A percentile compares a stretch with the other conserved stretches of the same genome.
phyloP scores from a whole-genome alignment of 1,140 invertebrate species.

The Probaryconus sp. region DNA sequence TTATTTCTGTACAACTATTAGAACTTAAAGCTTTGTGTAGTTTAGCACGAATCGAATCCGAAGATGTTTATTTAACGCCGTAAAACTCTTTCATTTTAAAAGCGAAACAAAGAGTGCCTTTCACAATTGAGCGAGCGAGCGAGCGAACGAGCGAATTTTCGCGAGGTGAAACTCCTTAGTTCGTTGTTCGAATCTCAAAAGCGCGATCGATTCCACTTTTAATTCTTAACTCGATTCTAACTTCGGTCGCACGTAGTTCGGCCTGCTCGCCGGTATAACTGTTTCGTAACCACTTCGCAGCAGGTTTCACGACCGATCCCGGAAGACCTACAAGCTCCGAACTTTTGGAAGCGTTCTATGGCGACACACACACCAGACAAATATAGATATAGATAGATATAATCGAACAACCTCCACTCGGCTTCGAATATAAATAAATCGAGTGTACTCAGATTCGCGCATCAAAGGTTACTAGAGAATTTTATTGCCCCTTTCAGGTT shows the following conservation, averaged over 20 bases:
- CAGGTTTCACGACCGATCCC: constrained; percentile 56
- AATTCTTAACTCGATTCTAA: constrained; percentile 61
- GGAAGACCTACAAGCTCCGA: constrained; percentile 48
- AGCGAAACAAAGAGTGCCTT: constrained; percentile 15
- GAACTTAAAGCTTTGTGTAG: not conserved
- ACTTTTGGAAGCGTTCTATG: constrained; percentile 38
- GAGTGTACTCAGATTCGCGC: not conserved
- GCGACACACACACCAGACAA: constrained; percentile 16
- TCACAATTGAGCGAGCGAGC: not conserved
- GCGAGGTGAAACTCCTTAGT: constrained; percentile 24
- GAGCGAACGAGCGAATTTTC: constrained; percentile 16
- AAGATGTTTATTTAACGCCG: constrained; percentile 19
- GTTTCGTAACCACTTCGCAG: constrained; percentile 50
- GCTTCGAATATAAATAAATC: constrained; percentile 53
- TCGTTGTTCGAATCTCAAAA: constrained; percentile 45
- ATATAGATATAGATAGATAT: not conserved
- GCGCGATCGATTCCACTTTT: constrained; percentile 58
- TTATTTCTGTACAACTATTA: constrained; percentile 7
- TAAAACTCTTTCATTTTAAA: constrained; percentile 13
- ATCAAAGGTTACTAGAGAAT: too few relatives aligned
- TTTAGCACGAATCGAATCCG: constrained; percentile 5
- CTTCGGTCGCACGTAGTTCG: constrained; percentile 53
- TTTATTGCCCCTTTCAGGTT: constrained; percentile 40
- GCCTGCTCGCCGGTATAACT: constrained; percentile 36
- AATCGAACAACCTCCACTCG: constrained; percentile 11